These are phyloP conservation scores for Melopsittacus undulatus DNA, from an alignment of 2,797 vertebrate genomes.

Conservation along the genomic window DNA sequence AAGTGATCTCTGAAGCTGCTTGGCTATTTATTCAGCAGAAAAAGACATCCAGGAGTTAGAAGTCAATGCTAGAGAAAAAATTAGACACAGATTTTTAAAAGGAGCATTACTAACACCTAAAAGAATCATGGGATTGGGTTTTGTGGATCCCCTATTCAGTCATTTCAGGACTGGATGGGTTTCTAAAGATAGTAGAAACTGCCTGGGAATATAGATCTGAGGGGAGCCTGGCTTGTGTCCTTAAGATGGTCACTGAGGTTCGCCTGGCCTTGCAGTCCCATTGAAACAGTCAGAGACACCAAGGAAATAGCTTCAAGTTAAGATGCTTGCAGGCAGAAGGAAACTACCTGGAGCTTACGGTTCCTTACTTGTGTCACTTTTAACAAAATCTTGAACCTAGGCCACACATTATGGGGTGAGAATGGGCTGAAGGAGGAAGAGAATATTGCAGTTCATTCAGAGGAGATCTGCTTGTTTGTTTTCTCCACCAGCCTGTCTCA, in stretches of 20 bases:
- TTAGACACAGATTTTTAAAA: background rate
- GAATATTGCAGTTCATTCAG: background rate
- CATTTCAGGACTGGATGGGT: background rate
- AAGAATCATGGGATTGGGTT: background rate
- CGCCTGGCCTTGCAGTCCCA: background rate
- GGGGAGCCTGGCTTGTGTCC: background rate
- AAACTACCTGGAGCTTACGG: background rate
- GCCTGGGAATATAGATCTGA: background rate
- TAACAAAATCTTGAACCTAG: background rate
- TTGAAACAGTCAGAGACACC: background rate
- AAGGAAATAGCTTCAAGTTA: background rate
- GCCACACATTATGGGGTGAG: background rate
- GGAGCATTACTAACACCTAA: background rate
- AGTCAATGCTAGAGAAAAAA: background rate
- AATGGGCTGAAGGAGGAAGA: background rate
- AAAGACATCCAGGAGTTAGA: background rate
- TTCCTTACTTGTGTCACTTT: background rate
- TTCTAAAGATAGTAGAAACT: background rate
- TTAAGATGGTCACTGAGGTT: background rate
- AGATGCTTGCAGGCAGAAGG: background rate
- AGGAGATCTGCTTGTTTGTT: background rate
- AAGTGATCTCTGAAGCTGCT: background rate
- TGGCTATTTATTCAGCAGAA: background rate
- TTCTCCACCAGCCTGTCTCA: background rate
- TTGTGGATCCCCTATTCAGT: background rate